Evolutionary conservation across 1,140 invertebrate genomes (phyloP).

Genomic region (Lordiphosa stackelbergi): DNA sequence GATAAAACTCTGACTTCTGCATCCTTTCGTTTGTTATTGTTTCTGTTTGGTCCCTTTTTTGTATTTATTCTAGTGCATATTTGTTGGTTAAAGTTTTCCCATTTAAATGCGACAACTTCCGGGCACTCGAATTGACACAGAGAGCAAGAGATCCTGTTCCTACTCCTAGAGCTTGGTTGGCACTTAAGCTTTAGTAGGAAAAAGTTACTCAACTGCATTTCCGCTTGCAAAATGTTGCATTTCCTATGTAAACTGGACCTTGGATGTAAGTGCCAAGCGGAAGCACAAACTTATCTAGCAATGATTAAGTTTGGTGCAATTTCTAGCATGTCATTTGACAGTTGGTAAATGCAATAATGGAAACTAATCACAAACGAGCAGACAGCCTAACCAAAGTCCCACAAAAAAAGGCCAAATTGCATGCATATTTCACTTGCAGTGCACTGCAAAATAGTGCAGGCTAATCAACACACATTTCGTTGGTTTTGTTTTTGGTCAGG

Average conservation of each 20-base stretch:
- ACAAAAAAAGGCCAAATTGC: not conserved
- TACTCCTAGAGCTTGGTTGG: no score
- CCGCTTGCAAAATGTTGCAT: slow-evolving; percentile 59
- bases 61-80: slow-evolving; percentile 23
- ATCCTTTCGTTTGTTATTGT: slow-evolving; percentile 3
- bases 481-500: slow-evolving; percentile 24
- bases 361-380: no score
- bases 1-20: slow-evolving; percentile 29
- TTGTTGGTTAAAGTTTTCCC: slow-evolving; percentile 45
- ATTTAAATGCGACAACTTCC: slow-evolving; percentile 59
- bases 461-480: slow-evolving; percentile 58
- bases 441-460: slow-evolving; percentile 37
- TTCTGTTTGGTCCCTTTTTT: slow-evolving; percentile 14
- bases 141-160: not conserved
- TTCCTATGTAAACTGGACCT: slow-evolving; percentile 25
- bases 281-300: no score
- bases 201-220: slow-evolving; percentile 58
- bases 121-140: slow-evolving; percentile 24
- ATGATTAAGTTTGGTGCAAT: no score
- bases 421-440: slow-evolving; percentile 1
- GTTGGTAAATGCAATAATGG: no score
- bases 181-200: slow-evolving; percentile 1
- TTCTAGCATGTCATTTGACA: no score
- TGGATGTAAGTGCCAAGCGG: no score
- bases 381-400: not conserved